These are phyloP conservation scores for Dinomys branickii DNA, from an alignment of 2,113 vertebrate genomes.

Conservation along the genomic window DNA sequence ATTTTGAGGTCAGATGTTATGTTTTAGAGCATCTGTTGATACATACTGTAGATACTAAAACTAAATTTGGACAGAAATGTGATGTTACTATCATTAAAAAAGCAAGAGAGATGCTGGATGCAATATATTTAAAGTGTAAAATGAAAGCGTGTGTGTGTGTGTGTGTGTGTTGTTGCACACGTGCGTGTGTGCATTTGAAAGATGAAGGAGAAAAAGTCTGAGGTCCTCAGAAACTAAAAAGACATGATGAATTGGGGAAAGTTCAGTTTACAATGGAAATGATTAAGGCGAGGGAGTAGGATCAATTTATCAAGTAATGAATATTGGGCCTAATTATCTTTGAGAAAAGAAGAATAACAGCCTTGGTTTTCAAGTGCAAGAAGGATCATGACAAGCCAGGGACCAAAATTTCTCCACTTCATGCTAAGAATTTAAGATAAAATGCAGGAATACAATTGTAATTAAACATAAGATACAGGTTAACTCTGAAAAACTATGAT, in stretches of 20 bases:
- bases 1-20: neutral
- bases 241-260: neutral
- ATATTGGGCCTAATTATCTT: neutral
- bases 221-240: neutral
- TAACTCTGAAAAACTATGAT: neutral
- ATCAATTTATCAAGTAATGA: constrained; percentile 28
- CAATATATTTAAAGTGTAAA: neutral
- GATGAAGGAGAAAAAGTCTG: neutral
- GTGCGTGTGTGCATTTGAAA: neutral
- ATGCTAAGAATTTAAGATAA: neutral
- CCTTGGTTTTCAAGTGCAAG: neutral
- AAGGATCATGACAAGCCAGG: neutral
- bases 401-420: neutral
- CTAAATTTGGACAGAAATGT: constrained; percentile 4
- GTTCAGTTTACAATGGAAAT: constrained; percentile 20
- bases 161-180: neutral
- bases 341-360: neutral
- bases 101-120: neutral
- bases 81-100: neutral
- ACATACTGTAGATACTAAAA: neutral
- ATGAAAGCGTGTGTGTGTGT: neutral
- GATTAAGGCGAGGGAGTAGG: neutral
- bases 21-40: neutral
- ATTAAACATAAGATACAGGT: neutral
- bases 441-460: neutral